A percentile compares a stretch with the other conserved stretches of the same genome.
These are phyloP conservation scores for Plebejus melissa DNA, from an alignment of 2,888 invertebrate species.

Conservation along the genomic window DNA sequence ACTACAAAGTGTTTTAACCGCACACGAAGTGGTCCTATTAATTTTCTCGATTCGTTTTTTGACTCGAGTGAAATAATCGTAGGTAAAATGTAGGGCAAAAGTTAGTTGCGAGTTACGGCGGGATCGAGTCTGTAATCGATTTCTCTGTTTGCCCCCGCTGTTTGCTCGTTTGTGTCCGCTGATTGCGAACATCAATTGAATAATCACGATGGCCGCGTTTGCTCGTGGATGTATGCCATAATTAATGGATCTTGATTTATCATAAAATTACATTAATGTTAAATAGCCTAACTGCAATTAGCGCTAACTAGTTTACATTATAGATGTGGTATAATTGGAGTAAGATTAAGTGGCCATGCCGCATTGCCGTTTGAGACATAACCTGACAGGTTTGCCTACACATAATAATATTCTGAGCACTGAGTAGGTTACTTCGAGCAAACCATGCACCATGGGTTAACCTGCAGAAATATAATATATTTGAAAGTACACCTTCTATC, in stretches of 20 bases:
- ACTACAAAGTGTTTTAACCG: not conserved
- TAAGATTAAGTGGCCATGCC: constrained; percentile 9
- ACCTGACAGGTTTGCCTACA: not conserved
- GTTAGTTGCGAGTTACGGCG: constrained; percentile 20
- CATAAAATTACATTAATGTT: constrained; percentile 27
- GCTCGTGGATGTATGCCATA: constrained; percentile 19
- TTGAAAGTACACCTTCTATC: not conserved
- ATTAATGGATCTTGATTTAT: constrained; percentile 30
- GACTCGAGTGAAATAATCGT: not conserved
- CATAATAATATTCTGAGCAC: not conserved
- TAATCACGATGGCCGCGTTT: constrained; percentile 59
- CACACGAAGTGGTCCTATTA: not conserved
- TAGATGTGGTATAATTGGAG: constrained; percentile 6
- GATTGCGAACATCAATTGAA: constrained; percentile 75
- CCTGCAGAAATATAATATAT: not conserved
- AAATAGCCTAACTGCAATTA: constrained; percentile 15
- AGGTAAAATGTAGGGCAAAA: constrained; percentile 15
- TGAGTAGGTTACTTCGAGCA: not conserved
- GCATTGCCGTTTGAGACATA: not conserved
- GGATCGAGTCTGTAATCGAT: constrained; percentile 68
- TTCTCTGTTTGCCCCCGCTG: constrained; percentile 66
- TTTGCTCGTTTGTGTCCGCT: constrained; percentile 72
- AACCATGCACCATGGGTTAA: not conserved
- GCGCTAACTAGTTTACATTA: constrained; percentile 18
- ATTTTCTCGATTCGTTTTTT: not conserved